Base-by-base conservation (phyloP, 1,140 invertebrate species). In the Zaprionus inermis region DNA sequence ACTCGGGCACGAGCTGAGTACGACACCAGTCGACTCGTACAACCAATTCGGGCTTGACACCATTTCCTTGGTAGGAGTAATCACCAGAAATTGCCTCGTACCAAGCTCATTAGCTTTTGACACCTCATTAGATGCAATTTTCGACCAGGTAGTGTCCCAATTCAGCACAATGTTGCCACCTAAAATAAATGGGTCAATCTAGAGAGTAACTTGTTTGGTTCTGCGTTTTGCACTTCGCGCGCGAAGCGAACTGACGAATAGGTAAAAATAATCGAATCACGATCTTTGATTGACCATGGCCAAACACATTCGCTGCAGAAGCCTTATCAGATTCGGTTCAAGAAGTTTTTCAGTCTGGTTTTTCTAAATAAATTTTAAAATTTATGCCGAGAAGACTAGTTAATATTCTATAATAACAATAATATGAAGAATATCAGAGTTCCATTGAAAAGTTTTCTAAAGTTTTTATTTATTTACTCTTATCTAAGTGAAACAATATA, bases 61-160 rank as follows among this genome's bases (percentile, higher is more conserved):
- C 46, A 83, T 70, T 84, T 67, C 52, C n/a, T 55, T 16, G 34
- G 41, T 22, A 18, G 49, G 49, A 22, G 51, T 54, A 63, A 67
- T 77, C 69, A 54, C 56, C 51, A 44, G 11, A 55, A 46, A 68
- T 44, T 41, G 22, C 7, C 28, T 32, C 54, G 64, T 60, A 64
- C 68, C 72, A 73, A 70, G 57, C 58, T 54, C 88, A 86, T 86
- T 88, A 74, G 61, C 79, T 64, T 71, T 74, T 86, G 72, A 77
- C 83, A 88, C 73, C 69, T 71, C 66, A 79, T 69, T 72, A 76
- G 61, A 74, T 77, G 77, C 52, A 55, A 78, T 65, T 81, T 55
- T 38, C 49, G 18, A 41, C 14, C 58, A 68, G 51, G 34, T 72
- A 72, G 63, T 36, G 28, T 24, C 11, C 55, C 24, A 76, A 67